Base-by-base conservation (phyloP, 92 coral and sea anemone genomes). In the Blastomussa wellsi region DNA sequence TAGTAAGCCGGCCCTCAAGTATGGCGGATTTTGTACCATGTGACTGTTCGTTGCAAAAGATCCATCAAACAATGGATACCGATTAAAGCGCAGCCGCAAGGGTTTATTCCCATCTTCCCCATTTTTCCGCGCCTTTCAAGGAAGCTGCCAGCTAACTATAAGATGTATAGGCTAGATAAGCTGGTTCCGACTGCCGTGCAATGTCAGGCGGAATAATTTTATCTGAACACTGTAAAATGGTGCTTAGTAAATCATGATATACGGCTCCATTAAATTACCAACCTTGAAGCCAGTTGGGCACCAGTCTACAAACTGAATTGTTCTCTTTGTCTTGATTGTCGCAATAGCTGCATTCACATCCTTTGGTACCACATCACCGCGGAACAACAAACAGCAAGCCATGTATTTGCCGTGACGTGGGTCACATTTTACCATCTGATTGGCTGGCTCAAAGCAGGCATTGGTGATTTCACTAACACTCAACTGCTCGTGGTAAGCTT, bases 381-480 rank as follows among this genome's bases (percentile, higher is more conserved):
- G 98, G 87, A 73, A 95, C 88, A 95, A 79, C 90, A 95, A 86
- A 86, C 98, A 95, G 90, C 98, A 95, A 69, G 96, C 96, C 96
- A 93, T 93, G 91, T 93, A 93, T 89, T 93, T 93, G 89, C 96
- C 96, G 53, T 93, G 96, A 85, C 96, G 96, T n/a, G 96, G 96
- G 85, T 93, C 96, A 91, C 96, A 93, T 71, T 93, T 93, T 52
- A 93, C 96, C 96, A 93, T 93, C 88, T 93, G 96, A 81, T 93
- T 93, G 92, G 96, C 92, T 73, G 96, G 96, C 72, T 93, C 96
- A 86, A 93, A 93, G 80, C 96, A 93, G 64, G 98, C 97, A 79
- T 95, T 95, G 89, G 98, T 95, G 84, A 95, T 95, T 91, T 95
- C 97, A 39, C 95, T 79, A 79, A 93, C 97, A 65, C 90, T 92